phyloP scores from a whole-genome alignment of 2,113 vertebrate species.

The Pluvianellus socialis region DNA sequence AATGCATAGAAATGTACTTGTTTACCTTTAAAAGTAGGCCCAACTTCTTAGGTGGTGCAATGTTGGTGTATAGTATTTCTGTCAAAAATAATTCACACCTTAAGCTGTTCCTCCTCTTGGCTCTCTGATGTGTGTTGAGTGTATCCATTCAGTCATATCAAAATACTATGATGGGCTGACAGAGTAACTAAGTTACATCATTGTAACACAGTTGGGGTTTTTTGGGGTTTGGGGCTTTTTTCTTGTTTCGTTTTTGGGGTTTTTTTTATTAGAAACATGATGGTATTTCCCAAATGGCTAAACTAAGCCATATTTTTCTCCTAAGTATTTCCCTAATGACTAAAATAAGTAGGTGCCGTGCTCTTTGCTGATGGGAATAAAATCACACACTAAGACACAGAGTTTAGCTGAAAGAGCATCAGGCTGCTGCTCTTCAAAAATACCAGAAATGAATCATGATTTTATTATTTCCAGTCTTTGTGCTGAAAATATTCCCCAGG shows the following conservation, averaged over 20 bases:
- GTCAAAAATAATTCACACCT: background rate
- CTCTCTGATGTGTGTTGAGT: background rate
- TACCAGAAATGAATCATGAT: conserved; percentile 48
- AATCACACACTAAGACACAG: background rate
- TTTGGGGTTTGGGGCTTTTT: background rate
- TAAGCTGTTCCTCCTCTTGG: background rate
- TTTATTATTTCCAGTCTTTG: background rate
- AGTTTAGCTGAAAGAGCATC: background rate
- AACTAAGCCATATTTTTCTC: background rate
- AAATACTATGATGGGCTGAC: background rate
- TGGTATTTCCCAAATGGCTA: background rate
- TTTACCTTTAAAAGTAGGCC: background rate
- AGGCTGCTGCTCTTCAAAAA: conserved; percentile 16
- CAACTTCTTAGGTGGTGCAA: background rate
- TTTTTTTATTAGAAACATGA: background rate
- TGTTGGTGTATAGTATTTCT: background rate
- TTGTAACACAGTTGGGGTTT: background rate
- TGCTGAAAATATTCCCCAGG: background rate
- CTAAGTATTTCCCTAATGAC: background rate
- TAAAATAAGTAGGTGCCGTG: background rate
- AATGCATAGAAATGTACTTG: background rate
- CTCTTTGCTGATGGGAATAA: background rate
- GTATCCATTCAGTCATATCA: background rate
- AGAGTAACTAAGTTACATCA: background rate
- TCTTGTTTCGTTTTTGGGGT: too few relatives aligned